These are phyloP conservation scores for Psettodes erumei DNA, from an alignment of 2,113 vertebrate genomes.

Conservation along the genomic window DNA sequence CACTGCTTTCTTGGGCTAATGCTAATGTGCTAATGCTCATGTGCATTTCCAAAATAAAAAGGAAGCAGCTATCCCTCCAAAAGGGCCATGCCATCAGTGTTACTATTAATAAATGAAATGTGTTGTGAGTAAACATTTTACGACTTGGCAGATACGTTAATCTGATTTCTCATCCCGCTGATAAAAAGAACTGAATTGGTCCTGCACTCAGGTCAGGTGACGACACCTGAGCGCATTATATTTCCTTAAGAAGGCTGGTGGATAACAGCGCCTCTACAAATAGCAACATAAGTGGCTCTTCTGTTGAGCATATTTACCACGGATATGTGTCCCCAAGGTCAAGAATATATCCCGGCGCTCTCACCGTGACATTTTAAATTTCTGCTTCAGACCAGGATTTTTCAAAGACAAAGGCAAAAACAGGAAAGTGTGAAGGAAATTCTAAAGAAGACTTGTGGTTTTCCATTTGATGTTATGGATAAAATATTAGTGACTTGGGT, in stretches of 20 bases:
- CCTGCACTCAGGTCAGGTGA: background rate
- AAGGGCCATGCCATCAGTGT: background rate
- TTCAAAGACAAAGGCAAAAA: background rate
- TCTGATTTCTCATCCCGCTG: too few relatives aligned
- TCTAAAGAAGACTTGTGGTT: background rate
- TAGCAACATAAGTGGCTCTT: background rate
- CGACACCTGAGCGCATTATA: background rate
- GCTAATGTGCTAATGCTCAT: too few relatives aligned
- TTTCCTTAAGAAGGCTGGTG: background rate
- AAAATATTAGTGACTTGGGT: background rate
- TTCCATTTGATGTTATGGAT: conserved; percentile 13
- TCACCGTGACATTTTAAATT: background rate
- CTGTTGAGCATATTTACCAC: background rate
- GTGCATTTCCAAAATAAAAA: too few relatives aligned
- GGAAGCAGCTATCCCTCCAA: too few relatives aligned
- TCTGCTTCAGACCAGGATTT: background rate
- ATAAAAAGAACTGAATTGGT: too few relatives aligned
- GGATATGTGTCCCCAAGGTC: background rate
- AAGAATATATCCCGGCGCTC: background rate
- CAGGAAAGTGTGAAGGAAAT: background rate
- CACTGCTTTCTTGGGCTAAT: too few relatives aligned
- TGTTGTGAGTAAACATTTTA: background rate
- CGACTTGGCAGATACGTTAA: too few relatives aligned
- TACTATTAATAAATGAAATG: background rate
- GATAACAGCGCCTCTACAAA: background rate